Base-by-base conservation (phyloP, 2,113 vertebrate genomes). In the Azemiops feae region DNA sequence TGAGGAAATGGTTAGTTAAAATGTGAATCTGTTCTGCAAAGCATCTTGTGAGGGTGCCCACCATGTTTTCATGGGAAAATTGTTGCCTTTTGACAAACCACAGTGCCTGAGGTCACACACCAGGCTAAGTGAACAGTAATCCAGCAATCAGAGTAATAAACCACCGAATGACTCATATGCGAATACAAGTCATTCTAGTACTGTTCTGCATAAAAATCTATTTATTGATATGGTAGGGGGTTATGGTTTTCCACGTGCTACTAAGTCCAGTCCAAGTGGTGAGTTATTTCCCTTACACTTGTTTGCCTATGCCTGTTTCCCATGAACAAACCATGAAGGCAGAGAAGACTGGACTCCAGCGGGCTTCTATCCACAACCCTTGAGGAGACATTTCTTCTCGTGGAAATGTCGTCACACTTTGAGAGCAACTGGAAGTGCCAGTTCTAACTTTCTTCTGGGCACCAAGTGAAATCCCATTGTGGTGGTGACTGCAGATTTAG, bases 1-100 rank as follows among this genome's bases (percentile, higher is more conserved):
- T 95, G 57, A 96, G 89, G 96, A 92, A 97, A 97, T 97, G 97
- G 96, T 97, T 97, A 95, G 97, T 97, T 96, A 97, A 97, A 97
- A 97, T 96, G 96, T 96, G 96, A 87, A 95, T 96, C 95, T 96
- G 81, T 27, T 93, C 97, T 95, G 85, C 91, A 89, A 94, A 93
- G 92, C 95, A 92, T 93, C 93, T 94, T 97, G 97, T 96, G 96
- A 93, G 95, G 81, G 85, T 95, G 93, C 96, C 94, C 96, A 96
- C 95, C 95, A 89, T 96, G 52, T 95, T 94, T 91, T 94, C 22
- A 8, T 94, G 96, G 95, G 95, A 96, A 96, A 96, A 96, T 93
- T 89, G 14, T n/a, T 93, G 1, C 6, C 16, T 89, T 18, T 1
- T 34, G 91, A 92, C 91, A 93, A 60, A 93, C 45, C 64, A 14